Conservation (phyloP, 1,140 invertebrate species). For the Leguminivora glycinivorella region DNA sequence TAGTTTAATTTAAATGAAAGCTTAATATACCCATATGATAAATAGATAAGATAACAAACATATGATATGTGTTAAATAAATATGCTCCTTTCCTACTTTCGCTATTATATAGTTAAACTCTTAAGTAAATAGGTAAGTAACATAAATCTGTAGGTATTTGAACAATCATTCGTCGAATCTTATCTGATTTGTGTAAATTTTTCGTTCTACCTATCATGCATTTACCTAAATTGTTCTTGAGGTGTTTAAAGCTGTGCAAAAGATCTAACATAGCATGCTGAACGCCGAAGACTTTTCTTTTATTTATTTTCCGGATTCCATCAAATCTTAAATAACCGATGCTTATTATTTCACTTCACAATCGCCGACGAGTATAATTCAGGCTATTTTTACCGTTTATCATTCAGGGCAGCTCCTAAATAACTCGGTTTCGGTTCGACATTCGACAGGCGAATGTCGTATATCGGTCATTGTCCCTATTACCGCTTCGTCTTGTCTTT, state of each 20-base stretch:
- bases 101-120: too few species aligned
- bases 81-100: background rate
- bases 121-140: background rate
- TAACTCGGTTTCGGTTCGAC: constrained; percentile 12
- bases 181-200: background rate
- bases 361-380: background rate
- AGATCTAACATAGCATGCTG: too few species aligned
- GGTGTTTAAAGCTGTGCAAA: too few species aligned
- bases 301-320: too few species aligned
- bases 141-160: too few species aligned
- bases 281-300: too few species aligned
- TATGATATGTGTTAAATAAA: background rate
- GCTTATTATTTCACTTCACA: background rate
- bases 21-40: background rate
- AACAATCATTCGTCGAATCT: background rate
- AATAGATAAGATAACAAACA: background rate
- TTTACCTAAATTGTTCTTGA: too few species aligned
- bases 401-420: background rate
- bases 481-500: background rate
- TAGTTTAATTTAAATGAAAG: background rate
- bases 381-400: constrained; percentile 9
- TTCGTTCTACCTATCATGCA: background rate
- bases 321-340: too few species aligned
- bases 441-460: constrained; percentile 8
- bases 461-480: background rate